These are phyloP conservation scores for Nylanderia fulva DNA, from an alignment of 1,140 invertebrate genomes.

Conservation along the genomic window DNA sequence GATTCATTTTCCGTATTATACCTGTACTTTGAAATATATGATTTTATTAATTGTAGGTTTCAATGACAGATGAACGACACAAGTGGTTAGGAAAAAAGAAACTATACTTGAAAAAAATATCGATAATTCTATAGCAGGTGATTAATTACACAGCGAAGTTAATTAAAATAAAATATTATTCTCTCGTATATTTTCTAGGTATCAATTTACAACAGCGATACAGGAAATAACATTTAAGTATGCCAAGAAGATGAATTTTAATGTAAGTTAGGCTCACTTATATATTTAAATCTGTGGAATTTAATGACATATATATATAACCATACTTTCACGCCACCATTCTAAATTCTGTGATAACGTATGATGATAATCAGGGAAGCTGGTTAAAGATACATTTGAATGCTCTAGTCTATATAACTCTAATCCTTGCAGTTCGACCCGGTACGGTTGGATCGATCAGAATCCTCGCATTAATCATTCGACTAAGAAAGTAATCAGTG, in stretches of 20 bases:
- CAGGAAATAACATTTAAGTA: neutral
- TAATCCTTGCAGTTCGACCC: neutral
- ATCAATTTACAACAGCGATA: neutral
- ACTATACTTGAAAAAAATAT: neutral
- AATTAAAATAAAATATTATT: neutral
- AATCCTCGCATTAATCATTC: slow-evolving; percentile 69
- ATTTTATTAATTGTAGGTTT: neutral
- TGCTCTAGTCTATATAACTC: neutral
- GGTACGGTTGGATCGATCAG: slow-evolving; percentile 53
- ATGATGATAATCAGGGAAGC: neutral
- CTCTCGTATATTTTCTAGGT: neutral
- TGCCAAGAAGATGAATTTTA: neutral
- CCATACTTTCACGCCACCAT: neutral
- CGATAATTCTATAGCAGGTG: neutral
- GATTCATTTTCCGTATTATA: neutral
- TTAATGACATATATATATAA: neutral
- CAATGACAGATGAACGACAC: neutral
- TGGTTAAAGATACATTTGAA: slow-evolving; percentile 25
- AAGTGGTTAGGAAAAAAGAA: neutral
- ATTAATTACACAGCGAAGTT: neutral
- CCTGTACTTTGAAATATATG: neutral
- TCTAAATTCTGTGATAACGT: slow-evolving; percentile 4
- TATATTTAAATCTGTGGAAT: neutral
- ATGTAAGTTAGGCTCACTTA: neutral
- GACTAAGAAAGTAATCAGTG: slow-evolving; percentile 71